Conservation (phyloP, 1,140 invertebrate species). For the Hycleus phaleratus region DNA sequence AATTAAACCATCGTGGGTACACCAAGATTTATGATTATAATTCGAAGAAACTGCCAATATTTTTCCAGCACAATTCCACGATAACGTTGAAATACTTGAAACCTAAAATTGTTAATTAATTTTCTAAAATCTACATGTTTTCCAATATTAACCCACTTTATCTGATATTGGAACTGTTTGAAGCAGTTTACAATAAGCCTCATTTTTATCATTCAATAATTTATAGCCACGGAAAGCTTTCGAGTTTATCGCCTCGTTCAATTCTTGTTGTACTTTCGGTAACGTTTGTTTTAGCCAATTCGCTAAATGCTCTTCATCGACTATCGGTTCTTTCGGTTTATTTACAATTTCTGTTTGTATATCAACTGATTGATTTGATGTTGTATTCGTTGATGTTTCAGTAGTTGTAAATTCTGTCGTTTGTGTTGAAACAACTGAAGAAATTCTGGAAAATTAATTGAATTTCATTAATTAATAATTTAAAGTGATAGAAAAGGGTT, state of each 20-base stretch:
- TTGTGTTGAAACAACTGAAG: conserved; percentile 22
- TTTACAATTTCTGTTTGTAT: conserved; percentile 27
- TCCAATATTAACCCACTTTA: conserved; percentile 3
- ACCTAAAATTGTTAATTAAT: conserved; percentile 5
- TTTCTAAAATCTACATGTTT: background rate
- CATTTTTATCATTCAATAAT: conserved; percentile 14
- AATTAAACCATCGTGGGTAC: conserved; percentile 31
- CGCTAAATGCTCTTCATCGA: conserved; percentile 33
- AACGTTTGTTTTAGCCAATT: conserved; percentile 31
- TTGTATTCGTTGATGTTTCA: conserved; percentile 19
- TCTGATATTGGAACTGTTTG: background rate
- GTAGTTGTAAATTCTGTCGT: conserved; percentile 20
- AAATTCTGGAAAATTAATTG: conserved; percentile 23
- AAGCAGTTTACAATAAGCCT: conserved; percentile 4
- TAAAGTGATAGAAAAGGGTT: conserved; percentile 4
- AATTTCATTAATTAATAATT: background rate
- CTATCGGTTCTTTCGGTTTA: conserved; percentile 7
- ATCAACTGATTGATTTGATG: conserved; percentile 13
- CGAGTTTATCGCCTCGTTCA: conserved; percentile 29
- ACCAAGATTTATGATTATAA: conserved; percentile 35
- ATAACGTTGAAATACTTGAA: conserved; percentile 17
- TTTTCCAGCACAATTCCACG: conserved; percentile 34
- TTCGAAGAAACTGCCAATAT: conserved; percentile 29
- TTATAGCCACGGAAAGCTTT: conserved; percentile 28
- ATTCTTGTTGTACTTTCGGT: conserved; percentile 30